Conservation (phyloP, 2,113 vertebrate species). For the Phylloscopus trochiloides region DNA sequence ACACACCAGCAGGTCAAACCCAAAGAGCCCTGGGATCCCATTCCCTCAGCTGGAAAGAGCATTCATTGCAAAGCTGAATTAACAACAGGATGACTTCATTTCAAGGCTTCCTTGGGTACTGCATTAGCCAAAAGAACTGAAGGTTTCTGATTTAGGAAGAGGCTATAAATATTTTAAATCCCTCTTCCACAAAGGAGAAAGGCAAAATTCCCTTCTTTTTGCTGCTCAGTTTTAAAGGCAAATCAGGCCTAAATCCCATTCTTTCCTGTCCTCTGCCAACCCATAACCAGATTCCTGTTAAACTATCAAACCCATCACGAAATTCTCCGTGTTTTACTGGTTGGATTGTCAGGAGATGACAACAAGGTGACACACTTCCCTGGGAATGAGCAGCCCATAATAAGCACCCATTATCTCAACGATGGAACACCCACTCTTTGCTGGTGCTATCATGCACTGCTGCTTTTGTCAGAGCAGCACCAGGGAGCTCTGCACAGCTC, state of each 20-base stretch:
- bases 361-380: constrained; percentile 2
- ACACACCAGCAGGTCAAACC: not conserved
- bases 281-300: not conserved
- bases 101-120: not conserved
- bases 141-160: not conserved
- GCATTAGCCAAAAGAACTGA: not conserved
- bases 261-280: not conserved
- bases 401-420: constrained; percentile 6
- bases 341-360: not conserved
- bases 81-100: not conserved
- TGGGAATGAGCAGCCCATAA: constrained; percentile 7
- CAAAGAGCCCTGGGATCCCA: not conserved
- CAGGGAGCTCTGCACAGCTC: not conserved
- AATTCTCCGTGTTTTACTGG: not conserved
- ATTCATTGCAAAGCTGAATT: not conserved
- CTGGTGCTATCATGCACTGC: not conserved
- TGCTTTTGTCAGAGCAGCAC: not conserved
- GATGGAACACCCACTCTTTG: not conserved
- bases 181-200: not conserved
- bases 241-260: not conserved
- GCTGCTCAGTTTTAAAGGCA: not conserved
- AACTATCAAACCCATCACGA: not conserved
- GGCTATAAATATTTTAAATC: not conserved
- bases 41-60: not conserved
- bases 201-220: not conserved